Evolutionary conservation across 2,113 vertebrate genomes (phyloP), one percentile per base, ranked within the genome.

Genomic region (Lonchura striata): DNA sequence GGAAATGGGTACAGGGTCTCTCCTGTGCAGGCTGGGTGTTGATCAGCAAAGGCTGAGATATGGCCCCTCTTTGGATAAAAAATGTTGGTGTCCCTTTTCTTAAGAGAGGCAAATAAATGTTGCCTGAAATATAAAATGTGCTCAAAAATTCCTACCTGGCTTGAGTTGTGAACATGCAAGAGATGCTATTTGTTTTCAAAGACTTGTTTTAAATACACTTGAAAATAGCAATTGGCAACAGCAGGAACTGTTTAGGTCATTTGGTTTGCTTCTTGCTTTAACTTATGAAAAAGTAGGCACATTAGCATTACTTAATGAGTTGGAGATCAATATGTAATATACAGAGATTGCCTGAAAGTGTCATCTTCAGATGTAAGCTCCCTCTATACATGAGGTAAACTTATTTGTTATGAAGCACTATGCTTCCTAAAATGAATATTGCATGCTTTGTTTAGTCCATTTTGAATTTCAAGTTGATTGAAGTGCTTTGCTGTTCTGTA

Each of bases 141-240:
- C 42, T 95, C 20, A 33, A 39, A 97, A 98, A 96, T 90, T 72
- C 87, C 88, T 93, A 59, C 66, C 90, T 93, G 88, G 61, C 85
- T 94, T 95, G 86, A 96, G 74, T 77, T 95, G 89, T 92, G 92
- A 96, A 88, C 81, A 76, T 83, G 66, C 57, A 97, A 92, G 89
- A 97, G 54, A 69, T 30, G 64, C 96, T 86, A 92, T 90, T 95
- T 97, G 75, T 96, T 96, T 97, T 95, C 44, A 88, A 72, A 64
- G 17, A 21, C 0, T 0, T 49, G 20, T 42, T 80, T 64, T 35
- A 72, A 81, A 52, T 46, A 14, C 47, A 71, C 75, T 92, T 88
- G 75, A 89, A 92, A 96, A 83, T 90, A 96, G 92, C 46, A 28
- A 59, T 97, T 97, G 52, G 96, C 94, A 94, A 92, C 75, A 94